Evolutionary conservation across 2,113 vertebrate species (phyloP), one percentile per base, ranked within the genome.

Genomic region (Siphamia tubifer): DNA sequence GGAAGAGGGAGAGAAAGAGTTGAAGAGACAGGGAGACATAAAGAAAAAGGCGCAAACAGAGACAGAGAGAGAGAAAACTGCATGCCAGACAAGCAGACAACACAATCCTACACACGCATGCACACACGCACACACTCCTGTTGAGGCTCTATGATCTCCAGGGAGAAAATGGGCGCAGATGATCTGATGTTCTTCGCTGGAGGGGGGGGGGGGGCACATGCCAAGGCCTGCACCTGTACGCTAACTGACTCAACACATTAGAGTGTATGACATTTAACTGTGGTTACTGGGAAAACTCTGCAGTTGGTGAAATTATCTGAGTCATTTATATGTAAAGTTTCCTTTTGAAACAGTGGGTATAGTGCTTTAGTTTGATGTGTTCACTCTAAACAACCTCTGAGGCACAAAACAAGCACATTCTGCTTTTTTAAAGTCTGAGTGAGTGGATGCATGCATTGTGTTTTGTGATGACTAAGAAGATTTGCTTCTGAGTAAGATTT

Each of bases 141-240:
- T 49, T 32, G 27, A 65, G 68, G 16, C 20, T 80, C 72, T 79
- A 58, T 62, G 76, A 76, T 57, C 52, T 81, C 19, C 53, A 45
- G 62, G 17, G 39, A 53, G 19, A 47, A 69, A 77, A 62, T 51
- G 54, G 58, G 31, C 23, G 7, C 34, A 57, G 47, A 84, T 76
- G 68, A 83, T 70, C 68, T 51, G 51, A 76, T 48, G 69, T 74
- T 81, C 43, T 61, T 68, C 74, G 62, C 55, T 72, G 40, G 68
- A 65, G 76, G 68, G 68, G 76, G 66, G 57, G n/a, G 35, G 10
- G 20, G 4, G 16, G 56, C 62, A 27, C 85, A 76, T 89, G 84
- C 85, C 79, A 74, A 79, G 62, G 74, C 83, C 65, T 85, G 82
- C 81, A 87, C 84, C 69, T 87, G 74, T 82, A 62, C 20, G 5